Evolutionary conservation across 2,797 vertebrate species (phyloP), one percentile per base, ranked within the genome.

Genomic region (Tauraco hartlaubi): DNA sequence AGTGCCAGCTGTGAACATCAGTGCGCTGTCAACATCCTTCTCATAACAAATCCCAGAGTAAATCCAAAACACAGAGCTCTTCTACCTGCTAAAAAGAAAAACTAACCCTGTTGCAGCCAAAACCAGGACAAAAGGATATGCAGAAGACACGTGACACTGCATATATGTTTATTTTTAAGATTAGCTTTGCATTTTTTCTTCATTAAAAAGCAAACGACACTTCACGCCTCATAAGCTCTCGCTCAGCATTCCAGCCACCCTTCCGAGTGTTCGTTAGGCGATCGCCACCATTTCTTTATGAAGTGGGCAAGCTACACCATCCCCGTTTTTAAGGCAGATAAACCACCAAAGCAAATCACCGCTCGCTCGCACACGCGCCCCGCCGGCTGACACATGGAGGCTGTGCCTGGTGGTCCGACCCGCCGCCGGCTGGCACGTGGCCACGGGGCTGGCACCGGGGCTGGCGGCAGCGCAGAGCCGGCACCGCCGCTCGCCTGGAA

Each of bases 361-460:
- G 2, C 35, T 43, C 0, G 0, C n/a, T 37, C 14, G 1, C 26
- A 15, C 26, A 5, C 0, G 0, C 2, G 28, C 49, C 6, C 64
- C 55, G 16, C 14, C 7, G 1, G 3, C 25, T 7, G 9, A 48
- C 11, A 55, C 59, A 9, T 3, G 3, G 1, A 18, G 67, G 44
- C 5, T 48, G 48, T 41, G 28, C 21, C 9, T 11, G 26, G 20
- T 15, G 9, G 7, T 5, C 54, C 77, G 5, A 3, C 23, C 39
- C 3, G 19, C 9, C 14, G 0, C 86, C 1, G 3, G 46, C 1
- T 0, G 2, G 43, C 31, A 12, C 48, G 9, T 4, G 33, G 52
- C 9, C 31, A 4, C 0, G 0, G 23, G 3, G 6, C 10, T 0
- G 4, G 59, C 4, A 2, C 2, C 3, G 63, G 18, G 15, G 11